Conservation (phyloP, 2,797 vertebrate genomes). For the Xerus rutilus region DNA sequence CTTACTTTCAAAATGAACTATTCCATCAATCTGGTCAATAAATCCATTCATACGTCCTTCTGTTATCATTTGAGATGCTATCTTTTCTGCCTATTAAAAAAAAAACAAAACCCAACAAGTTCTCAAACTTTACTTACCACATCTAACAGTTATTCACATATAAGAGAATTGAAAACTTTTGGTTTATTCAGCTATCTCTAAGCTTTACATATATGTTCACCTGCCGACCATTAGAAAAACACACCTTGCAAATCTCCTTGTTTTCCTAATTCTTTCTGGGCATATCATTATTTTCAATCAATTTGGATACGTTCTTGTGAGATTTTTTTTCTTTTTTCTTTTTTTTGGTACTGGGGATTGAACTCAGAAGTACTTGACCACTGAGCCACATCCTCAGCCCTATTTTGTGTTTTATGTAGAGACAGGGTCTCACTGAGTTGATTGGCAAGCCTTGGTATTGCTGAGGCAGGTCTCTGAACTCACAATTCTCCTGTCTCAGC, state of each 20-base stretch:
- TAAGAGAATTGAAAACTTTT: slow-evolving; percentile 18
- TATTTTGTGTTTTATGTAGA: too few species aligned
- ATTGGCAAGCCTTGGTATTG: too few species aligned
- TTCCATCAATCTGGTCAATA: slow-evolving; percentile 99
- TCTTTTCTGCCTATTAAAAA: slow-evolving; percentile 95
- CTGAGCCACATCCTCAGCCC: too few species aligned
- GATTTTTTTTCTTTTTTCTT: background rate
- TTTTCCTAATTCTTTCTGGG: background rate
- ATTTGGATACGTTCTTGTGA: background rate
- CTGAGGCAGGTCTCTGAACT: too few species aligned
- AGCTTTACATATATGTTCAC: background rate
- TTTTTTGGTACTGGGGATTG: too few species aligned
- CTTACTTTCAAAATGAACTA: slow-evolving; percentile 99
- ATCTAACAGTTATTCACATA: background rate
- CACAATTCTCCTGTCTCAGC: too few species aligned
- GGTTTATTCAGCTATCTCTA: background rate
- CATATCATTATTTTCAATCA: background rate
- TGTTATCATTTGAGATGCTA: slow-evolving; percentile 99
- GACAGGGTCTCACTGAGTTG: too few species aligned
- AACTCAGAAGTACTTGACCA: too few species aligned
- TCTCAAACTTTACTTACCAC: slow-evolving; percentile 14
- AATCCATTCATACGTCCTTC: slow-evolving; percentile 99
- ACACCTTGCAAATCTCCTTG: background rate
- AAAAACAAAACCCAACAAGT: background rate
- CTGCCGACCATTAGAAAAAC: background rate